Percentiles rank a stretch among this genome's conserved stretches.
phyloP scores from a whole-genome alignment of 2,797 vertebrate species.

The Lepidocolaptes lacrymiger region DNA sequence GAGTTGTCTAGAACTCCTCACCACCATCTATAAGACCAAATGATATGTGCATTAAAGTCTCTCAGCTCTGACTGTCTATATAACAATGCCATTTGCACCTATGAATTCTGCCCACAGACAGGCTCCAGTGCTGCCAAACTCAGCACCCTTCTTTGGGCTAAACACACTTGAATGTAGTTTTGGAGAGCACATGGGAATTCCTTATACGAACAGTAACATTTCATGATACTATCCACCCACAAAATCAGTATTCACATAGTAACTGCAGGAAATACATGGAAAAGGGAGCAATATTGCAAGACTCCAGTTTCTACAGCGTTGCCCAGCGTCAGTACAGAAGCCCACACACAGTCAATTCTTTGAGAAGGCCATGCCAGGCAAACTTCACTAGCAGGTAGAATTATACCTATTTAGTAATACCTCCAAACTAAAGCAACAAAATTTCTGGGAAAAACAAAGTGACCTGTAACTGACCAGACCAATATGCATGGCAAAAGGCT shows the following conservation, averaged over 20 bases:
- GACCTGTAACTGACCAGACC: background rate
- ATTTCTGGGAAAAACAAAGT: background rate
- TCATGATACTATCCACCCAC: accelerated
- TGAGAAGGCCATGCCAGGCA: background rate
- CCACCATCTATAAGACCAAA: background rate
- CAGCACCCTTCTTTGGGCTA: background rate
- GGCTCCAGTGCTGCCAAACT: background rate
- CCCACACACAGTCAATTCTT: background rate
- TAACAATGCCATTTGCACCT: background rate
- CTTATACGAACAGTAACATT: background rate
- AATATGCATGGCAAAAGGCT: background rate
- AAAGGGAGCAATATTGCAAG: background rate
- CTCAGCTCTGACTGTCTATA: accelerated
- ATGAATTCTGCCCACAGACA: background rate
- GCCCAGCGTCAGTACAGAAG: background rate
- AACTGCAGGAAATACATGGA: background rate
- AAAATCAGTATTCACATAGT: background rate
- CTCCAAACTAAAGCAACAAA: background rate
- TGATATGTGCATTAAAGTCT: accelerated
- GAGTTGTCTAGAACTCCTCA: background rate
- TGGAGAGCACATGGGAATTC: background rate
- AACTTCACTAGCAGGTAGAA: background rate
- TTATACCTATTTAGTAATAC: background rate
- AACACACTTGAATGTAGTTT: background rate
- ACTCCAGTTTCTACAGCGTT: background rate